Conservation (phyloP, 1,140 invertebrate species). For the Anagrus nilaparvatae region DNA sequence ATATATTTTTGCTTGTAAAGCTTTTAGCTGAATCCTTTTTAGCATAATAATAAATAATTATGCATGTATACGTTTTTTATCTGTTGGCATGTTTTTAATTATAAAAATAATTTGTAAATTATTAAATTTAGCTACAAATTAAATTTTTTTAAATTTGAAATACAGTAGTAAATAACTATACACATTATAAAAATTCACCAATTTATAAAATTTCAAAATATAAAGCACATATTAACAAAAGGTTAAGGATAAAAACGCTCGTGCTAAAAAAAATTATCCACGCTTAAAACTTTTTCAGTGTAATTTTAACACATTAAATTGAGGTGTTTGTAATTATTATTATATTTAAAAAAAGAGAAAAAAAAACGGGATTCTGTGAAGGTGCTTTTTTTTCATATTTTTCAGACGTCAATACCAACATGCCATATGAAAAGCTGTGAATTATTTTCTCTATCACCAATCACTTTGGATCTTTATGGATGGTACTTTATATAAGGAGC, state of each 20-base stretch:
- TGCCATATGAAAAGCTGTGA: constrained; percentile 84
- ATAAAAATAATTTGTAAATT: no score
- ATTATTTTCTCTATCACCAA: constrained; percentile 39
- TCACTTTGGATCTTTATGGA: constrained; percentile 29
- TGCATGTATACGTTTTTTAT: no score
- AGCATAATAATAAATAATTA: no score
- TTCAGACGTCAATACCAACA: constrained; percentile 80
- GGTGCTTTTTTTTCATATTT: constrained; percentile 51
- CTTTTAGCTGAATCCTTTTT: no score
- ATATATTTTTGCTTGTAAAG: constrained; percentile 1
- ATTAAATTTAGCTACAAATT: no score
- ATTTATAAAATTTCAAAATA: no score
- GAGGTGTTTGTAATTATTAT: neutral
- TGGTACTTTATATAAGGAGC: constrained; percentile 1
- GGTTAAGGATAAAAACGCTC: no score
- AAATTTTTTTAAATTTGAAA: no score
- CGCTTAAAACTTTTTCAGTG: neutral
- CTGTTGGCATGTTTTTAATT: no score
- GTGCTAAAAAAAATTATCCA: neutral
- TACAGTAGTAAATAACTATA: no score
- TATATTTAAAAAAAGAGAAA: neutral
- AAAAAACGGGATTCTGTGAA: constrained; percentile 21
- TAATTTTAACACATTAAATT: neutral
- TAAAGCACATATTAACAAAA: no score
- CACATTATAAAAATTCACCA: no score